Evolutionary conservation across 2,113 vertebrate species (phyloP), one percentile per base, ranked within the genome.

Genomic region (Macrotis lagotis): DNA sequence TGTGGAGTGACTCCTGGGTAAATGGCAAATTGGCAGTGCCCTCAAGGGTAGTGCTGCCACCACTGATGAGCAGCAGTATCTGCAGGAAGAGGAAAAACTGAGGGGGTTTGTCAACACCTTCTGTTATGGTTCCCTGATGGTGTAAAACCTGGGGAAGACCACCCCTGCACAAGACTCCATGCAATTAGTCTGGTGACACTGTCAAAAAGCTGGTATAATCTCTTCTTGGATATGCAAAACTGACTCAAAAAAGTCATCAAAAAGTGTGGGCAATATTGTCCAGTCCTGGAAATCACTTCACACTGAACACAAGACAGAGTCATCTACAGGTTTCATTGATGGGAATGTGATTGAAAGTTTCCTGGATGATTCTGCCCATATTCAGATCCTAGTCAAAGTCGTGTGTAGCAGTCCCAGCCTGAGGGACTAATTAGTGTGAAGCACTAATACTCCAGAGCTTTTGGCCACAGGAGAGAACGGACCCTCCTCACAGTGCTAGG

Each of bases 281-380:
- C 99, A 99, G 98, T 99, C 99, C 97, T 99, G 99, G 99, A 99
- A 99, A 97, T 99, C 99, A 0, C 99, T 99, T 96, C 99, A 99
- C 97, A 99, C 99, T 0, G 99, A 99, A 96, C 98, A 99, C 0
- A 99, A 99, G 98, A 99, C 99, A 0, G 99, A 99, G 74, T 99
- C 99, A 0, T 99, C 99, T 44, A 99, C 99, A 0, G 99, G 99
- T 0, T 99, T 99, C 98, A 99, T 99, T 0, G 99, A 99, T 0
- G 99, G 99, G 0, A 99, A 99, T 97, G 98, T 99, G 94, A 99
- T 99, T 0, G 99, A 99, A 98, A 99, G 99, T 95, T 99, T 99
- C 98, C 97, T 99, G 98, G 99, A 99, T 96, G n/a, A n/a, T n/a
- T n/a, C n/a, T n/a, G n/a, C n/a, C n/a, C n/a, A n/a, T n/a, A n/a